Evolutionary conservation across 2,888 invertebrate genomes (phyloP), one percentile per base, ranked within the genome.

Genomic region (Anthophora plumipes): DNA sequence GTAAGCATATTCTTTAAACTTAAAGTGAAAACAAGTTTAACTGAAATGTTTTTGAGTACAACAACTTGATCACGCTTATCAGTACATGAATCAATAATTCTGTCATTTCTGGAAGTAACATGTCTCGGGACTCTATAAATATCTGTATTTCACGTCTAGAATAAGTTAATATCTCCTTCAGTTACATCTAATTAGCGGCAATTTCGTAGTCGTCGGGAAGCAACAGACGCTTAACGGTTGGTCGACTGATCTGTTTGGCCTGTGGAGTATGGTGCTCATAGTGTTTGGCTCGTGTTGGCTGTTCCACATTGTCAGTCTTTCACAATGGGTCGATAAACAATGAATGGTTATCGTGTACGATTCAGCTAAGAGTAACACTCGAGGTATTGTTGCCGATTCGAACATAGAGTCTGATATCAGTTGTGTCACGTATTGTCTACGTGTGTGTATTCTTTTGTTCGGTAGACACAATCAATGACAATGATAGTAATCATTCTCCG

Each of bases 311-410:
- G 85, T 83, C 75, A 57, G 63, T 60, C 66, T 64, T 41, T 46
- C 67, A 85, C 85, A 85, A 85, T 85, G 54, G 80, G 31, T 69
- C 64, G 67, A 79, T 85, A 85, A 85, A 85, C 85, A 85, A 85
- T 82, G 79, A 83, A 79, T 79, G 72, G 83, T 75, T 86, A 86
- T 83, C 79, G 85, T 67, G 37, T 77, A 75, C 57, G 80, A 84
- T 81, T 84, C 77, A 77, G 79, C 63, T 73, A 71, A 77, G 85
- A 61, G 73, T 54, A 25, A 63, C 75, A 69, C 64, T 69, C 59
- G 61, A 41, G 50, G 80, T 59, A 52, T 83, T 83, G 79, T 85
- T 46, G 67, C 20, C 59, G 71, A 80, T 77, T 74, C 59, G 25
- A 78, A 77, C 52, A 25, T 57, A 41, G 48, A 9, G 63, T 54